Conservation (phyloP, 2,797 vertebrate species). For the Ctenochaetus hawaiiensis region DNA sequence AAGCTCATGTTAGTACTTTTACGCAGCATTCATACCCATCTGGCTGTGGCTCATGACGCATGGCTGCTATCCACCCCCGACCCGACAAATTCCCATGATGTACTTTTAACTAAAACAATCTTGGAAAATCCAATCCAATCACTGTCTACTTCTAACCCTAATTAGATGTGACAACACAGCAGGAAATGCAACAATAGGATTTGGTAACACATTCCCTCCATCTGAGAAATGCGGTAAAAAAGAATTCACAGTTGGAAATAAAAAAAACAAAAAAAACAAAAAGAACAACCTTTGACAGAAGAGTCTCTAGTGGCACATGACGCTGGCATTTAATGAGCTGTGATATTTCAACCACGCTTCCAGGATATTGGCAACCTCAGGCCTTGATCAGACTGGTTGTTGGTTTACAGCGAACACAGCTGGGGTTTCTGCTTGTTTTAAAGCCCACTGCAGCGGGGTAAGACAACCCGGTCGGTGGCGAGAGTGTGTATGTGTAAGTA, state of each 20-base stretch:
- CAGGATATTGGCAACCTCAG: slow-evolving; percentile 74
- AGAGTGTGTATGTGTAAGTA: slow-evolving; percentile 36
- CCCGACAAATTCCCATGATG: slow-evolving; percentile 55
- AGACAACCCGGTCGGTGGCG: slow-evolving; percentile 47
- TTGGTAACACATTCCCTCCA: slow-evolving; percentile 59
- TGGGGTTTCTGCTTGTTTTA: slow-evolving; percentile 51
- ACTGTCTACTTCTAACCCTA: slow-evolving; percentile 48
- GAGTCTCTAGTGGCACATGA: slow-evolving; percentile 71
- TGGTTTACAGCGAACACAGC: slow-evolving; percentile 56
- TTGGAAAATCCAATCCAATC: slow-evolving; percentile 55
- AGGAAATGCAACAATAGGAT: slow-evolving; percentile 64
- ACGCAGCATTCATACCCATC: slow-evolving; percentile 60
- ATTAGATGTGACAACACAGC: slow-evolving; percentile 66
- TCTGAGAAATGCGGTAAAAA: slow-evolving; percentile 66
- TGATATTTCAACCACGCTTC: slow-evolving; percentile 73
- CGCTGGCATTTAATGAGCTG: slow-evolving; percentile 64
- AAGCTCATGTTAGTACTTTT: slow-evolving; percentile 64
- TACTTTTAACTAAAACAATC: slow-evolving; percentile 58
- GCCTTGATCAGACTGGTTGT: slow-evolving; percentile 62
- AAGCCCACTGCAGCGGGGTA: slow-evolving; percentile 45
- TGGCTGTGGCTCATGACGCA: slow-evolving; percentile 49
- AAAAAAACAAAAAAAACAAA: slow-evolving; percentile 35
- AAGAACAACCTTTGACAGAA: slow-evolving; percentile 68
- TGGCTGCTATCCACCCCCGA: slow-evolving; percentile 59
- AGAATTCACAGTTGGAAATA: slow-evolving; percentile 48